These are phyloP conservation scores for Alsophila aescularia DNA, from an alignment of 2,888 invertebrate species.

Conservation along the genomic window DNA sequence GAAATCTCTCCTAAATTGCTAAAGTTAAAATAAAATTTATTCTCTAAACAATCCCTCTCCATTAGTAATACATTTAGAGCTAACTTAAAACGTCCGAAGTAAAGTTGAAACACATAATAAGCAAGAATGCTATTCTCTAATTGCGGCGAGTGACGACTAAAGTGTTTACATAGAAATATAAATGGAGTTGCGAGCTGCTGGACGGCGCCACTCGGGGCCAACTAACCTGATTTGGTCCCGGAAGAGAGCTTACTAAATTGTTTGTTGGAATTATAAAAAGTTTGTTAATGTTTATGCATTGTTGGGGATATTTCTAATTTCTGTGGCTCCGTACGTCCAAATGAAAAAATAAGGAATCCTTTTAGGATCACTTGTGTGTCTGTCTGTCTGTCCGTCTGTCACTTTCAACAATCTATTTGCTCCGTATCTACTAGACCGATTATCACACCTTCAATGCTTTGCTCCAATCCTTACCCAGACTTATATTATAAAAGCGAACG, in stretches of 20 bases:
- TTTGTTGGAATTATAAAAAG: constrained; percentile 3
- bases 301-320: too few relatives aligned
- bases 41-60: not conserved
- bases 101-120: constrained; percentile 26
- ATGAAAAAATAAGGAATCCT: too few relatives aligned
- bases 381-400: too few relatives aligned
- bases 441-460: too few relatives aligned
- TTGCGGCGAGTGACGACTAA: constrained; percentile 57
- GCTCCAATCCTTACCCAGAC: too few relatives aligned
- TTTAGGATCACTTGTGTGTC: too few relatives aligned
- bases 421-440: too few relatives aligned
- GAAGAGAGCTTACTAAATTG: not conserved
- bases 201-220: constrained; percentile 11
- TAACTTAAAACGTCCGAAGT: constrained; percentile 12
- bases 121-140: constrained; percentile 57
- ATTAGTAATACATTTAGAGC: not conserved
- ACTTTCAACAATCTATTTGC: too few relatives aligned
- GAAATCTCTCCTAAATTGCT: too few relatives aligned
- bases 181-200: constrained; percentile 39
- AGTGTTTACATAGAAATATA: constrained; percentile 54
- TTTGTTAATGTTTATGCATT: not conserved
- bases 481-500: too few relatives aligned
- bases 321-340: too few relatives aligned
- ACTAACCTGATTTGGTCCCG: constrained; percentile 1
- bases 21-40: not conserved